Conservation (phyloP, 2,888 invertebrate species). For the Clepsis dumicolana region DNA sequence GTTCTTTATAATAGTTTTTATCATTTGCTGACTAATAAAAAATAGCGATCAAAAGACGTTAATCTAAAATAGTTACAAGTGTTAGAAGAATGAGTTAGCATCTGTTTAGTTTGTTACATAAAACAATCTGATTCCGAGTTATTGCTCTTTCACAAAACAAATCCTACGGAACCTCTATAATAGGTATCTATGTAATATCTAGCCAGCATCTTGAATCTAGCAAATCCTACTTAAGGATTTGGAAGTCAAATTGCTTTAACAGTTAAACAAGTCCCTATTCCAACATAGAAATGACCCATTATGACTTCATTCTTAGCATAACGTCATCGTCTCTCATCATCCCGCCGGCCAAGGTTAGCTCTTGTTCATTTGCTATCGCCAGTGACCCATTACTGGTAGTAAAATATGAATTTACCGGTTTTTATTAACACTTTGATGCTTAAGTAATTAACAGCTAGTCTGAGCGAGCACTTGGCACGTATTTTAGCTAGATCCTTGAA, state of each 20-base stretch:
- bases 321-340: constrained; percentile 38
- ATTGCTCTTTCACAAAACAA: too few relatives aligned
- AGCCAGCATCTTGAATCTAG: too few relatives aligned
- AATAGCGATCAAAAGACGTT: background rate
- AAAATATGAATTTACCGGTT: constrained; percentile 31
- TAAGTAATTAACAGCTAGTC: background rate
- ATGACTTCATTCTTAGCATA: constrained; percentile 28
- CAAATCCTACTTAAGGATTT: too few relatives aligned
- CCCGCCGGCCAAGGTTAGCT: constrained; percentile 11
- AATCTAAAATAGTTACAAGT: too few relatives aligned
- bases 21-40: background rate
- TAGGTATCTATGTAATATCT: too few relatives aligned
- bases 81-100: too few relatives aligned
- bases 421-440: constrained; percentile 19
- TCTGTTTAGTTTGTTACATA: too few relatives aligned
- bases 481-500: background rate
- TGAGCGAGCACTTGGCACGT: background rate
- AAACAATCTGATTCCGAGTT: too few relatives aligned
- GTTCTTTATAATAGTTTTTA: background rate
- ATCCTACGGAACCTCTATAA: too few relatives aligned
- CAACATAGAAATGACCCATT: background rate
- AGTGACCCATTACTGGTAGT: constrained; percentile 27
- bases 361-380: constrained; percentile 16
- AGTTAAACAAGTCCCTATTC: too few relatives aligned
- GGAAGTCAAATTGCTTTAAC: too few relatives aligned